Percentiles rank a stretch among this genome's conserved stretches.
These are phyloP conservation scores for Montifringilla adamsi DNA, from an alignment of 2,113 vertebrate species.

Conservation along the genomic window DNA sequence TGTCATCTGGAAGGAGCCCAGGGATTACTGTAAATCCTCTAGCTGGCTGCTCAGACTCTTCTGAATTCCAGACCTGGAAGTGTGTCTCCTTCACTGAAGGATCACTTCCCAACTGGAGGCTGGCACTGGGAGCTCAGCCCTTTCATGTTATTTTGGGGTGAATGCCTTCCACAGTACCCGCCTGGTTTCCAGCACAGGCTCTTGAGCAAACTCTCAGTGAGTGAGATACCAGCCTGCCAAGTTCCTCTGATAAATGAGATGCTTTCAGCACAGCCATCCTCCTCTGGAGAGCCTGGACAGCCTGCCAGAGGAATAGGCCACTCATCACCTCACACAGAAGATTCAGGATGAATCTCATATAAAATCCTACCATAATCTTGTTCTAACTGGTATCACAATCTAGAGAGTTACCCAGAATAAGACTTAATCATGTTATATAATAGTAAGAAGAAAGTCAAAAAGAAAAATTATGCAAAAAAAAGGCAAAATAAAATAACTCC, in stretches of 20 bases:
- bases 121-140: background rate
- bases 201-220: background rate
- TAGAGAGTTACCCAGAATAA: background rate
- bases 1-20: background rate
- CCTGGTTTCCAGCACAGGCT: constrained; percentile 8
- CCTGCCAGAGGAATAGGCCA: background rate
- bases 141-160: constrained; percentile 49
- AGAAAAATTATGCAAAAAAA: background rate
- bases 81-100: background rate
- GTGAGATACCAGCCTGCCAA: background rate
- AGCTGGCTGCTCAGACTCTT: background rate
- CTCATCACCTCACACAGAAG: background rate
- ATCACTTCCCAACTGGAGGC: background rate
- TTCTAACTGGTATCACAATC: background rate
- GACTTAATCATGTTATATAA: background rate
- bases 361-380: background rate
- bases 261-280: background rate
- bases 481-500: background rate
- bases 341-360: background rate
- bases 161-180: background rate
- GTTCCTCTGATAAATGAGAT: constrained; percentile 31
- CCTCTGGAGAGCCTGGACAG: background rate
- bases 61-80: background rate
- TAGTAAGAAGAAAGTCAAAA: background rate
- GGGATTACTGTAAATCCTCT: background rate